phyloP scores from a whole-genome alignment of 2,888 invertebrate species.

The Yponomeuta cagnagella region DNA sequence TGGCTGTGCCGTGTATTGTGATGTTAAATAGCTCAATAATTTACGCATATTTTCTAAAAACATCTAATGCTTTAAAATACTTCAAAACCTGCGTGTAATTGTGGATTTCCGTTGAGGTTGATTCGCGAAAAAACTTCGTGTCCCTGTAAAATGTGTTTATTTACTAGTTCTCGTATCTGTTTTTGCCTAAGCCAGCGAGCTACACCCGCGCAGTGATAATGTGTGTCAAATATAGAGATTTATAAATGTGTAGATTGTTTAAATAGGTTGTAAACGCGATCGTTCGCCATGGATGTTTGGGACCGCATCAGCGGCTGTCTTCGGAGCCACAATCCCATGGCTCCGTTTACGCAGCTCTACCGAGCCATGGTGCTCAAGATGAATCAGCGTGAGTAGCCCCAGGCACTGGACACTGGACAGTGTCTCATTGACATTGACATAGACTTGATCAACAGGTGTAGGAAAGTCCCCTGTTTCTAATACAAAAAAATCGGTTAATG shows the following conservation, averaged over 20 bases:
- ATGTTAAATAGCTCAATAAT: constrained; percentile 50
- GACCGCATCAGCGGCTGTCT: constrained; percentile 39
- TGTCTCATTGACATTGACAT: neutral
- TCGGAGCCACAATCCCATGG: constrained; percentile 51
- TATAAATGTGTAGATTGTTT: neutral
- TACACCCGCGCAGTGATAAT: constrained; percentile 55
- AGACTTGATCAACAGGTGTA: constrained; percentile 7
- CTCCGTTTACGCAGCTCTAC: constrained; percentile 62
- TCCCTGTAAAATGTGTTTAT: neutral
- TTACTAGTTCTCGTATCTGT: neutral
- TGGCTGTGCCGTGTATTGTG: constrained; percentile 41
- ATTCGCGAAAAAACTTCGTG: neutral
- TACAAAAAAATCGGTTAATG: no score
- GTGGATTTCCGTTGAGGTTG: neutral
- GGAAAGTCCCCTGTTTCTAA: no score
- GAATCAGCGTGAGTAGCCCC: constrained; percentile 55
- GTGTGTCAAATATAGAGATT: constrained; percentile 69
- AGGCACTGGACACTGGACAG: neutral
- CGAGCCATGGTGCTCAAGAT: constrained; percentile 69
- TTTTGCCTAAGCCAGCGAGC: neutral
- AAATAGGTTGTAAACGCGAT: neutral
- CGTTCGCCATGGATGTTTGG: constrained; percentile 2
- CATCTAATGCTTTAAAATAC: neutral
- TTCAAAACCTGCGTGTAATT: neutral
- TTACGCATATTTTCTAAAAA: constrained; percentile 12